These are phyloP conservation scores for Okamejei kenojei DNA, from an alignment of 2,797 vertebrate genomes.

Conservation along the genomic window DNA sequence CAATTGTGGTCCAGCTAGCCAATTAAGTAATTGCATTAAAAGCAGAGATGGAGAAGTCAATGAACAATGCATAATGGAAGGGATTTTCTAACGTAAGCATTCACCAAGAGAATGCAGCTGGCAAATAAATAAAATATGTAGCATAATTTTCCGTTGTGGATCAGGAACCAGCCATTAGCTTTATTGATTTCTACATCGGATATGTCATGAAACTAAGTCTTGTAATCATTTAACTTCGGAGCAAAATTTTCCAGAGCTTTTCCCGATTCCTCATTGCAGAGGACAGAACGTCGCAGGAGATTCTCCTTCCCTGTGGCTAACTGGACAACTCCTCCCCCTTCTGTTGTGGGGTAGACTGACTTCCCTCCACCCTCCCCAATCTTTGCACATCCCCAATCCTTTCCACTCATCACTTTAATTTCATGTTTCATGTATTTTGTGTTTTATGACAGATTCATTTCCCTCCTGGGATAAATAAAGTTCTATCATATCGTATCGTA, in stretches of 20 bases:
- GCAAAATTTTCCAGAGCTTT: background rate
- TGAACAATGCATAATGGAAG: background rate
- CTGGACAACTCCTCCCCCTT: too few species aligned
- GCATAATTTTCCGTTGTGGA: background rate
- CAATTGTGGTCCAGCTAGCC: background rate
- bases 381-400: too few species aligned
- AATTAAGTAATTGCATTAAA: background rate
- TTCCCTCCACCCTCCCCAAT: too few species aligned
- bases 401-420: too few species aligned
- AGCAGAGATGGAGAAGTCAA: background rate
- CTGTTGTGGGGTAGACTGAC: too few species aligned
- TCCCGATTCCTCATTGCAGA: background rate
- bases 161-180: background rate
- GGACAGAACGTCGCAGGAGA: too few species aligned
- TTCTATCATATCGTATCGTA: too few species aligned
- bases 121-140: background rate
- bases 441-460: too few species aligned
- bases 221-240: background rate
- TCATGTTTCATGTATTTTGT: too few species aligned
- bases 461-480: too few species aligned
- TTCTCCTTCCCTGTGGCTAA: too few species aligned
- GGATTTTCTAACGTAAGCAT: background rate
- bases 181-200: background rate
- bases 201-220: background rate
- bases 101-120: background rate